phyloP scores from a whole-genome alignment of 2,113 vertebrate genomes.

The Paramormyrops kingsleyae region DNA sequence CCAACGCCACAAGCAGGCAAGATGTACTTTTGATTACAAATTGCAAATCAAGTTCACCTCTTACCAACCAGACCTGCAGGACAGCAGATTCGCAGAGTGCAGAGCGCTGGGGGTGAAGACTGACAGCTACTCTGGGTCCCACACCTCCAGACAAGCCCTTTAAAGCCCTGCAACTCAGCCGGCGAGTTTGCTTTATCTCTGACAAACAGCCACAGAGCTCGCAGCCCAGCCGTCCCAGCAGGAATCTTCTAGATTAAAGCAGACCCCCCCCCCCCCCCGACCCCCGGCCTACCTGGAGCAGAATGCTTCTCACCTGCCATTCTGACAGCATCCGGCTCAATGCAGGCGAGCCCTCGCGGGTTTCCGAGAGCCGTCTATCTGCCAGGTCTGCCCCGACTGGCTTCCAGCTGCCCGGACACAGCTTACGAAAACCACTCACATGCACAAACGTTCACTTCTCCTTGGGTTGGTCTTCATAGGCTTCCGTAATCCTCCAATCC shows the following conservation, averaged over 20 bases:
- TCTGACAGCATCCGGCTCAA: neutral
- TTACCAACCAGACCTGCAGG: neutral
- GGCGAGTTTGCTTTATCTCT: constrained; percentile 32
- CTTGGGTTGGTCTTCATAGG: neutral
- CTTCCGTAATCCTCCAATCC: neutral
- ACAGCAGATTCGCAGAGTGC: neutral
- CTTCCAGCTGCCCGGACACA: neutral
- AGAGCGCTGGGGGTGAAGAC: neutral
- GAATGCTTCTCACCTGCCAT: constrained; percentile 9
- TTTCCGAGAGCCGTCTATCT: neutral
- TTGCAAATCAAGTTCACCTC: constrained; percentile 22
- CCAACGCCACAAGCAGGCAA: constrained; percentile 22
- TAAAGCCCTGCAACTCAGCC: constrained; percentile 10
- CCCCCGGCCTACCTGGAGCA: constrained; percentile 14
- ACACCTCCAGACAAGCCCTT: constrained; percentile 21
- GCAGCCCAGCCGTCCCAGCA: neutral
- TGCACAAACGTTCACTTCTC: neutral
- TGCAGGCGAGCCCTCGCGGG: neutral
- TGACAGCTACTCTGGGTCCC: constrained; percentile 11
- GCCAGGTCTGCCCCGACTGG: neutral
- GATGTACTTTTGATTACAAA: constrained; percentile 21
- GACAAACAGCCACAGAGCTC: constrained; percentile 27
- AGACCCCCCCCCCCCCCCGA: constrained; percentile 16
- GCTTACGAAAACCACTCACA: neutral
- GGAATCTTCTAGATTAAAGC: constrained; percentile 30